These are phyloP conservation scores for Dryomyza anilis DNA, from an alignment of 2,888 invertebrate genomes.

Conservation along the genomic window DNA sequence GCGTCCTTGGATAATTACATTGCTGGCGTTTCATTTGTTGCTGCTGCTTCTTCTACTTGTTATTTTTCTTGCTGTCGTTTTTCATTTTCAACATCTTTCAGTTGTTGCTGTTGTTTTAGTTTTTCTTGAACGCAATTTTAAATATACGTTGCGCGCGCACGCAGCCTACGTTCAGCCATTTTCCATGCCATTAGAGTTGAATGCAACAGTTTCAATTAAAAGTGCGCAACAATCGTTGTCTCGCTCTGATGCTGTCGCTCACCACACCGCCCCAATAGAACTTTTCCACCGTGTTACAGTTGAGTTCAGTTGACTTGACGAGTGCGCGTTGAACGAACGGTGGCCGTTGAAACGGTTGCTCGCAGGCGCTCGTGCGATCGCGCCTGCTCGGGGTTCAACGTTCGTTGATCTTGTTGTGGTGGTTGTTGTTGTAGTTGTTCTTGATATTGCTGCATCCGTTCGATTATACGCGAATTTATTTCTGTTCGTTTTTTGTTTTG, in stretches of 20 bases:
- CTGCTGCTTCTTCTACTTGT: neutral
- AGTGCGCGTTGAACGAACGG: too few species aligned
- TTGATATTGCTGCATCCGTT: slow-evolving; percentile 12
- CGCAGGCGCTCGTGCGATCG: too few species aligned
- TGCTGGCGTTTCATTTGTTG: slow-evolving; percentile 6
- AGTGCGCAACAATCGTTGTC: too few species aligned
- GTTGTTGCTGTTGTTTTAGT: slow-evolving; percentile 1
- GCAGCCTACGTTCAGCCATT: too few species aligned
- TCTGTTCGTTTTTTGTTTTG: neutral
- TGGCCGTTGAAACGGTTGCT: too few species aligned
- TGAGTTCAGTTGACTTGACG: too few species aligned
- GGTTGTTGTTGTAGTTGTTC: neutral
- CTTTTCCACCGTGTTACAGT: too few species aligned
- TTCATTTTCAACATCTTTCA: neutral
- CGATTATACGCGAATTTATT: neutral
- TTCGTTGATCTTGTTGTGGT: slow-evolving; percentile 1
- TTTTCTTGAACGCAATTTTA: neutral
- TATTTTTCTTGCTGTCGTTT: slow-evolving; percentile 18
- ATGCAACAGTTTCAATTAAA: too few species aligned
- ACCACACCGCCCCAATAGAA: neutral
- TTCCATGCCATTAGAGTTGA: too few species aligned
- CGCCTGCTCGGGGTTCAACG: slow-evolving; percentile 1
- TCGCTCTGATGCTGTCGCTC: slow-evolving; percentile 7
- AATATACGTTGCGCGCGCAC: neutral
- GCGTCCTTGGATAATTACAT: slow-evolving; percentile 25